A percentile compares a stretch with the other conserved stretches of the same genome.
Conservation (phyloP, 2,113 vertebrate species). For the Pongo abelii region DNA sequence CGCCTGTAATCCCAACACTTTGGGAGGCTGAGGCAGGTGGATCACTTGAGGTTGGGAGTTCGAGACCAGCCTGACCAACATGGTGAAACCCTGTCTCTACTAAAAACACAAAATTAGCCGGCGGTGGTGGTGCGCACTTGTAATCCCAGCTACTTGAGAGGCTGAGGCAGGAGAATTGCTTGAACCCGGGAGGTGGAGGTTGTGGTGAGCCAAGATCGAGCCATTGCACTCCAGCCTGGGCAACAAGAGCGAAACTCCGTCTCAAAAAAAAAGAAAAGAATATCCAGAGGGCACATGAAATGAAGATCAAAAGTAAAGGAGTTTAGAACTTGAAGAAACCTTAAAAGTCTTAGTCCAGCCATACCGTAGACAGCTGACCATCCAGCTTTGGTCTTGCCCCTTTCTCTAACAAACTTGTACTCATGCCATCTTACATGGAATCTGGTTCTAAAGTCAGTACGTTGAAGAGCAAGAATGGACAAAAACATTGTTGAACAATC, state of each 20-base stretch:
- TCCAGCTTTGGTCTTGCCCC: not conserved
- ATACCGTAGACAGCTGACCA: not conserved
- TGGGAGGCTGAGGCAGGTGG: not conserved
- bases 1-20: not conserved
- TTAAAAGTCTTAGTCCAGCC: not conserved
- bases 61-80: not conserved
- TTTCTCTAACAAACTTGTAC: not conserved
- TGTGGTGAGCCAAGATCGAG: no score
- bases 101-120: no score
- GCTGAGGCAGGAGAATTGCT: no score
- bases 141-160: no score
- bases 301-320: not conserved
- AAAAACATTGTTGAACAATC: not conserved
- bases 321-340: conserved; percentile 3
- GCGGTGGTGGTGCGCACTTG: no score
- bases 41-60: not conserved
- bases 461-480: not conserved
- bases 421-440: not conserved
- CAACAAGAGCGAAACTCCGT: no score
- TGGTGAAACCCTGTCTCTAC: no score
- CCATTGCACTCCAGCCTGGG: no score
- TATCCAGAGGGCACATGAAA: not conserved
- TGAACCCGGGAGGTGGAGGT: not conserved
- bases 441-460: not conserved
- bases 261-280: not conserved